A percentile compares a stretch with the other conserved stretches of the same genome.
These are phyloP conservation scores for Brachionus rubens DNA, from an alignment of 1,140 invertebrate genomes.

Conservation along the genomic window DNA sequence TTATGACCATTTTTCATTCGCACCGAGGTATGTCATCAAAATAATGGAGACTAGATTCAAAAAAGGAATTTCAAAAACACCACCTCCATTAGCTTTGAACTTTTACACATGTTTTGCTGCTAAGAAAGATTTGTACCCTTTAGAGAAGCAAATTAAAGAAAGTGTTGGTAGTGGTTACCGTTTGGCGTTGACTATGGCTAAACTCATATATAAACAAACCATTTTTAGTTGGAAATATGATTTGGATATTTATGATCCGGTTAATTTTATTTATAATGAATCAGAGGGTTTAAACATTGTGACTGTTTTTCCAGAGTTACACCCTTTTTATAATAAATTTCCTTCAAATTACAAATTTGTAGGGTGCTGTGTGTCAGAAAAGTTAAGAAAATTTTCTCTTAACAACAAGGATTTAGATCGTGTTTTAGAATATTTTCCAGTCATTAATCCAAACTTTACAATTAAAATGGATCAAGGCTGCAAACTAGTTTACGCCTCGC, in stretches of 20 bases:
- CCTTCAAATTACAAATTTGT: slow-evolving; percentile 22
- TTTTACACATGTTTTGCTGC: neutral
- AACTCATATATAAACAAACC: too few relatives aligned
- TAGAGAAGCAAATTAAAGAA: too few relatives aligned
- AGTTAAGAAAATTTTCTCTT: neutral
- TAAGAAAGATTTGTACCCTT: too few relatives aligned
- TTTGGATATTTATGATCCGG: neutral
- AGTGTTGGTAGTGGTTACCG: too few relatives aligned
- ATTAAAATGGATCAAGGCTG: neutral
- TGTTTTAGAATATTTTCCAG: neutral
- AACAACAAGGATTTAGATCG: neutral
- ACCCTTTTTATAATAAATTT: neutral
- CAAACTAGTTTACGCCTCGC: slow-evolving; percentile 19
- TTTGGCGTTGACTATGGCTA: too few relatives aligned
- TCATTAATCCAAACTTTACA: neutral
- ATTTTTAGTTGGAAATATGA: neutral
- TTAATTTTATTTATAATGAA: neutral
- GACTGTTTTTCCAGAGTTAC: neutral
- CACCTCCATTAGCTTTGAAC: neutral
- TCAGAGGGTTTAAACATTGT: neutral
- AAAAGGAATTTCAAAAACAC: neutral
- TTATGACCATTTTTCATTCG: neutral
- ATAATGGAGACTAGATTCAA: neutral
- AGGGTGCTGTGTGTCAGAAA: slow-evolving; percentile 18
- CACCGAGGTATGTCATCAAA: neutral